Percentiles rank a stretch among this genome's conserved stretches.
Evolutionary conservation across 2,888 invertebrate species (phyloP).

Genomic region (Nemotelus pantherinus): DNA sequence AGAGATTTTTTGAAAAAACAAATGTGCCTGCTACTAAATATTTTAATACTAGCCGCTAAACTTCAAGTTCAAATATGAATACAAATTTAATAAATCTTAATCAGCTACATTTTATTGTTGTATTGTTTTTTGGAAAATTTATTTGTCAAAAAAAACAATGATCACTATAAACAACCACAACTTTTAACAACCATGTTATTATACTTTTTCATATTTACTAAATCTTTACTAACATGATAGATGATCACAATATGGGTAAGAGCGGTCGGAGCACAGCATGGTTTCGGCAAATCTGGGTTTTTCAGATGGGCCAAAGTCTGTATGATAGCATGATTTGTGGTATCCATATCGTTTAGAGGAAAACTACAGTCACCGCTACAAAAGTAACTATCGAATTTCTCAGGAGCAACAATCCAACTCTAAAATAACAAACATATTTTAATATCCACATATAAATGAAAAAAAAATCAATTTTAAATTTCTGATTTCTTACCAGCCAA

Average conservation of each 20-base stretch:
- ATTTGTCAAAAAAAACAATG: no score
- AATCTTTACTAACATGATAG: conserved; percentile 90
- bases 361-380: conserved; percentile 95
- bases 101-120: no score
- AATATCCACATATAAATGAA: neutral
- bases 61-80: no score
- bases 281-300: conserved; percentile 85
- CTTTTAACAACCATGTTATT: conserved; percentile 98
- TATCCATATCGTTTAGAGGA: conserved; percentile 93
- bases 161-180: conserved; percentile 89
- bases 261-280: conserved; percentile 93
- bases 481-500: conserved; percentile 74
- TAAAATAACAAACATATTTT: conserved; percentile 61
- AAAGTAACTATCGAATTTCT: conserved; percentile 92
- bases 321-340: conserved; percentile 96
- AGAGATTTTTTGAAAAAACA: no score
- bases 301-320: conserved; percentile 89
- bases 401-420: conserved; percentile 97
- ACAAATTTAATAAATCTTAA: no score
- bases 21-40: no score
- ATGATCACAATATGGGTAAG: conserved; percentile 88
- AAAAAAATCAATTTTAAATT: neutral
- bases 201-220: conserved; percentile 92
- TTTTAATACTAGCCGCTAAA: no score
- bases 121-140: no score